Percentiles rank a stretch among this genome's conserved stretches.
These are phyloP conservation scores for Nephrotoma flavescens DNA, from an alignment of 2,888 invertebrate species.

Conservation along the genomic window DNA sequence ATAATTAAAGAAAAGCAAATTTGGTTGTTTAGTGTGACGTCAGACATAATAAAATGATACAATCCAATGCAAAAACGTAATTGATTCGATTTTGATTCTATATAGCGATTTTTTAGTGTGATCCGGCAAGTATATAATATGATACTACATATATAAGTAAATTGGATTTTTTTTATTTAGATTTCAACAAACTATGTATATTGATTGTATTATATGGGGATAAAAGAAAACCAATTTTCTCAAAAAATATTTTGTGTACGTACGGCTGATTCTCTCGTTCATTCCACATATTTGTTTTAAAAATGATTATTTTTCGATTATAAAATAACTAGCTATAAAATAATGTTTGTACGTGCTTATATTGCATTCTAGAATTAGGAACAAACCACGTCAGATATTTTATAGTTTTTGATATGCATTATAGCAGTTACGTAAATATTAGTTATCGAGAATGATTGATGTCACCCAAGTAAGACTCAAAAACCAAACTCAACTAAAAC, in stretches of 20 bases:
- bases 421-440: background rate
- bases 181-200: background rate
- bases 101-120: background rate
- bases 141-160: background rate
- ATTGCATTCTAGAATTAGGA: background rate
- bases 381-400: background rate
- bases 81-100: background rate
- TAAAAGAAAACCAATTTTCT: background rate
- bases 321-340: background rate
- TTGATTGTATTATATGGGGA: background rate
- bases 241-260: background rate
- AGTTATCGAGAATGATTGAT: background rate
- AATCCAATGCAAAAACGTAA: background rate
- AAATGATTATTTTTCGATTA: background rate
- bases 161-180: background rate
- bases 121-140: background rate
- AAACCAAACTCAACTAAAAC: background rate
- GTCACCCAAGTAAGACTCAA: background rate
- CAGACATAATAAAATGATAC: background rate
- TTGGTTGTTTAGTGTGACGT: background rate
- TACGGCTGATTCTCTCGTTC: background rate
- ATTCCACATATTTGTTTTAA: background rate
- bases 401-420: background rate
- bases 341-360: background rate
- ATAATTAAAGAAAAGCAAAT: background rate